Base-by-base conservation (phyloP, 64 coral and sea anemone genomes). In the Hydrozoanthus tunicans region DNA sequence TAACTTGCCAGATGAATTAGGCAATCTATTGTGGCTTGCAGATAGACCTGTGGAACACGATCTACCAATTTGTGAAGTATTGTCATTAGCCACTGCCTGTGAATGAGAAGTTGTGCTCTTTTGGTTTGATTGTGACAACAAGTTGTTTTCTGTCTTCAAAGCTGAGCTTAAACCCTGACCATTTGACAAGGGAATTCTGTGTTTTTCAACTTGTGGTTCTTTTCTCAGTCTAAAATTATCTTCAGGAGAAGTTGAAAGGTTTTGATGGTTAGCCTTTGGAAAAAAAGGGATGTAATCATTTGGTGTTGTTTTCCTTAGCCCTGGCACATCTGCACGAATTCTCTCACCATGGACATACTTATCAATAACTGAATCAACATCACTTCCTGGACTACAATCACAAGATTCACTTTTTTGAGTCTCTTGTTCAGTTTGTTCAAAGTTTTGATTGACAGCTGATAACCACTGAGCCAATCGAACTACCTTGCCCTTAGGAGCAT, bases 381-480 rank as follows among this genome's bases (percentile, higher is more conserved):
- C 82, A n/a, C 62, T 43, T 56, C 51, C 64, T 43, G 84, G 24
- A 15, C 68, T 73, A 27, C n/a, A 15, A 32, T 6, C 20, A 74
- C 57, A 88, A 4, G 84, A 61, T n/a, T 89, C 83, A 89, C 83
- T 89, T 4, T 62, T 70, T 7, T 68, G 13, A 51, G 82, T 89
- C 62, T 85, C 91, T 10, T 78, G 73, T 23, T 79, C 91, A 80
- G 53, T 93, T 26, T 73, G 91, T 57, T 93, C 91, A 80, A 86
- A 93, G 69, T 62, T 88, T 57, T 88, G 81, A 79, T 90, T 77
- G 57, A 90, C 89, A 11, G 17, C 79, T 69, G 73, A 70, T 68
- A 79, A 64, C 89, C 89, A 90, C 27, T 90, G 74, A 24, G 89
- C 84, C 1, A 88, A 67, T 13, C 69, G 69, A 5, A 88, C 84